Evolutionary conservation across 2,113 vertebrate species (phyloP).

Genomic region (Eulacestoma nigropectus): DNA sequence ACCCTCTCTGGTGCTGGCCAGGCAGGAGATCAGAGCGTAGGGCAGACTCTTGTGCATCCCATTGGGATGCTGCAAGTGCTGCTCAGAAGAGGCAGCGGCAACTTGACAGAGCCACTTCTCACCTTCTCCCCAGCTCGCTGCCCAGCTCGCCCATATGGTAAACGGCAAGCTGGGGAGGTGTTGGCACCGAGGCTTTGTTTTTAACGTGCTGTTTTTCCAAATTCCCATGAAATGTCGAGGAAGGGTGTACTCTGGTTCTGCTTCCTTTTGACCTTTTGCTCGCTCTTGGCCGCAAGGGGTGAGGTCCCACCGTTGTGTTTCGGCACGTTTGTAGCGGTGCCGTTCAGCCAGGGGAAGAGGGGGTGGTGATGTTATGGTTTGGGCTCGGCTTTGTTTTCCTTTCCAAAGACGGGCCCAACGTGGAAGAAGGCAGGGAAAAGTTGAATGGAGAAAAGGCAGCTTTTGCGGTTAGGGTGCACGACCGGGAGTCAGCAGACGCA

Average conservation of each 20-base stretch:
- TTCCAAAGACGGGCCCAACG: not conserved
- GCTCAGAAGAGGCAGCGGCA: fast-evolving
- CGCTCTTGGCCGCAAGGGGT: not conserved
- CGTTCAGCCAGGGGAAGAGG: not conserved
- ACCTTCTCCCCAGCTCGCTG: not conserved
- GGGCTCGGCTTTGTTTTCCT: not conserved
- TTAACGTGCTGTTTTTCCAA: not conserved
- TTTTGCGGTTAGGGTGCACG: not conserved
- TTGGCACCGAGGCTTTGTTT: not conserved
- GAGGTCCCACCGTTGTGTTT: not conserved
- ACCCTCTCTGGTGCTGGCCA: not conserved
- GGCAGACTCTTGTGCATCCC: not conserved
- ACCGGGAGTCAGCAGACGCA: not conserved
- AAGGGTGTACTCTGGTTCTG: not conserved
- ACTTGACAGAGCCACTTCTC: not conserved
- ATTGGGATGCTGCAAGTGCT: fast-evolving
- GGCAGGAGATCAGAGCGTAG: not conserved
- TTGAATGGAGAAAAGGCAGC: not conserved
- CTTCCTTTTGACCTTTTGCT: not conserved
- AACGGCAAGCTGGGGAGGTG: not conserved
- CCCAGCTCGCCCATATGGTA: not conserved
- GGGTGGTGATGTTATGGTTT: not conserved
- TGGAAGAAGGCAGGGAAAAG: not conserved
- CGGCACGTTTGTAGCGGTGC: not conserved
- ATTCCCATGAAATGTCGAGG: not conserved